These are phyloP conservation scores for Schizothorax lantsangensis DNA, from an alignment of 2,797 vertebrate species.

Conservation along the genomic window DNA sequence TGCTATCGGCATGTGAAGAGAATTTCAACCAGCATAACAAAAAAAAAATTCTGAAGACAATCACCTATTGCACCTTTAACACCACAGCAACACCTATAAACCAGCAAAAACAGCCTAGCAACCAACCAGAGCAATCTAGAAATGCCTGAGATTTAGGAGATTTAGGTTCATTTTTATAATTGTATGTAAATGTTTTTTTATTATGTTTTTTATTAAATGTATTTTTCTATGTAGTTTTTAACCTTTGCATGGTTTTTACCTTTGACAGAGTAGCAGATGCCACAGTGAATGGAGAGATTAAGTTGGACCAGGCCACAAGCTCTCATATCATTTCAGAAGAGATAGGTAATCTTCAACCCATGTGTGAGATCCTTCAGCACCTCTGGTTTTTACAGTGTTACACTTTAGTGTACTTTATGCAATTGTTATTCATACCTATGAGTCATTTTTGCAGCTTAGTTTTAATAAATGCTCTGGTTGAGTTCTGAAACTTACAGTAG, in stretches of 20 bases:
- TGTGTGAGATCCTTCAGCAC: background rate
- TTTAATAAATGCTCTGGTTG: slow-evolving; percentile 7
- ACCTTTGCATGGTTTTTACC: slow-evolving; percentile 55
- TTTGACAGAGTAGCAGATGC: slow-evolving; percentile 68
- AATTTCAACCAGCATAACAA: too few relatives aligned
- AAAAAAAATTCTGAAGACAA: too few relatives aligned
- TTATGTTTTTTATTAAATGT: background rate
- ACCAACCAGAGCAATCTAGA: too few relatives aligned
- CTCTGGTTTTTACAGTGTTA: background rate
- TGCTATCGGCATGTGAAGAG: too few relatives aligned
- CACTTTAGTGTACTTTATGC: background rate
- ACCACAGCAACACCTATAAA: too few relatives aligned
- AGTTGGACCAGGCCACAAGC: background rate
- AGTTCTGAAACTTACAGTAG: background rate
- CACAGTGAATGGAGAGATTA: slow-evolving; percentile 37
- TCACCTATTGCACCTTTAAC: too few relatives aligned
- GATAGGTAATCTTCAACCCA: slow-evolving; percentile 1
- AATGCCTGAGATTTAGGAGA: too few relatives aligned
- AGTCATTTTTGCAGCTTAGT: background rate
- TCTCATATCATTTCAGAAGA: background rate
- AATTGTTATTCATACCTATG: background rate
- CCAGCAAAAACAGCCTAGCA: too few relatives aligned
- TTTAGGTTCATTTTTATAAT: background rate
- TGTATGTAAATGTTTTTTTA: too few relatives aligned
- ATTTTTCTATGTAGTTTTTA: slow-evolving; percentile 39